These are phyloP conservation scores for Meiosimyza platycephala DNA, from an alignment of 2,888 invertebrate species.

Conservation along the genomic window DNA sequence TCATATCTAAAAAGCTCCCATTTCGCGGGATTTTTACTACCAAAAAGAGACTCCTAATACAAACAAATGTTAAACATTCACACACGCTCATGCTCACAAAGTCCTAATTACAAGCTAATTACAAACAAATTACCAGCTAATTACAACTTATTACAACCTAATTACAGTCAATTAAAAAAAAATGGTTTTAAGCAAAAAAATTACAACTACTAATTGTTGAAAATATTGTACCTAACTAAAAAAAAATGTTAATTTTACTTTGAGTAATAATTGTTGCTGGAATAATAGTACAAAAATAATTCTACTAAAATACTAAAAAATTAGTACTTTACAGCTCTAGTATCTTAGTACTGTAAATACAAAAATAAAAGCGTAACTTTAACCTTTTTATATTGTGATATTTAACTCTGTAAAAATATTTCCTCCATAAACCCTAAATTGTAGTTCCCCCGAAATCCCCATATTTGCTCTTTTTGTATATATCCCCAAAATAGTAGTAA, in stretches of 20 bases:
- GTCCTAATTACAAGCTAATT: constrained; percentile 36
- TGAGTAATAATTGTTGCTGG: constrained; percentile 28
- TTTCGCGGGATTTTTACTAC: constrained; percentile 11
- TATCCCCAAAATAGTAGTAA: not conserved
- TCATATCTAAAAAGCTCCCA: not conserved
- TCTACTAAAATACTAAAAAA: constrained; percentile 22
- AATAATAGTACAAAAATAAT: constrained; percentile 19
- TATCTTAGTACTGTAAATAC: constrained; percentile 20
- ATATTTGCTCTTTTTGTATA: constrained; percentile 35
- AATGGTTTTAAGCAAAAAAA: not conserved
- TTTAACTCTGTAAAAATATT: constrained; percentile 27
- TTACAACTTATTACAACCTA: not conserved
- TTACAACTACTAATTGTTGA: constrained; percentile 30
- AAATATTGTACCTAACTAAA: constrained; percentile 28
- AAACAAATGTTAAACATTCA: constrained; percentile 64
- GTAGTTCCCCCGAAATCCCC: constrained; percentile 42
- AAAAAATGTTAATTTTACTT: not conserved
- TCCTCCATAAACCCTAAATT: constrained; percentile 18
- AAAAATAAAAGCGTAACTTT: constrained; percentile 10
- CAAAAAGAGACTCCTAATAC: constrained; percentile 37
- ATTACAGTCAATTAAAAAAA: no score
- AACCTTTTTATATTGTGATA: constrained; percentile 38
- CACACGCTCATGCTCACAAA: constrained; percentile 69
- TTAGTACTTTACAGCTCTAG: constrained; percentile 11
- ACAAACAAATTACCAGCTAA: constrained; percentile 9